Percentiles rank a stretch among this genome's conserved stretches.
phyloP scores from a whole-genome alignment of 2,888 invertebrate species.

The Tetropium fuscum region DNA sequence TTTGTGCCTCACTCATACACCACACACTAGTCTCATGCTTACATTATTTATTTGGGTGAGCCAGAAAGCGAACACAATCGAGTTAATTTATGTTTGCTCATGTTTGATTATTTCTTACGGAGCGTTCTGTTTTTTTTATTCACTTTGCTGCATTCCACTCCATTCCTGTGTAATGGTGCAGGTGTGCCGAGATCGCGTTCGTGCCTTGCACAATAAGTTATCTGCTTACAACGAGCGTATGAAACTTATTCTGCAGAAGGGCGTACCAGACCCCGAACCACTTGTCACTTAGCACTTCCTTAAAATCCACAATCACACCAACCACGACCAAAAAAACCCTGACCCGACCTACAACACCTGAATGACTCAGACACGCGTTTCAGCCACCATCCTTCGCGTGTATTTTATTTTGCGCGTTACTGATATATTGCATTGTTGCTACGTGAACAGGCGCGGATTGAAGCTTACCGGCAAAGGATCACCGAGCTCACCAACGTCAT shows the following conservation, averaged over 20 bases:
- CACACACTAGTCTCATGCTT: conserved; percentile 44
- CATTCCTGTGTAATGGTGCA: conserved; percentile 65
- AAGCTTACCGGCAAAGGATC: conserved; percentile 77
- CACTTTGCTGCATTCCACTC: conserved; percentile 66
- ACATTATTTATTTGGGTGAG: conserved; percentile 53
- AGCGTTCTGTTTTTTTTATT: conserved; percentile 62
- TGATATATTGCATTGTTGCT: conserved; percentile 58
- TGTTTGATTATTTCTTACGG: conserved; percentile 57
- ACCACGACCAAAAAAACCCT: conserved; percentile 41
- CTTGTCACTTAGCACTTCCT: conserved; percentile 71
- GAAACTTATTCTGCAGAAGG: conserved; percentile 88
- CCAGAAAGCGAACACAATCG: conserved; percentile 60
- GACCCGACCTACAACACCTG: conserved; percentile 36
- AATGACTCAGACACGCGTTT: conserved; percentile 57
- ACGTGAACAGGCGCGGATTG: conserved; percentile 65
- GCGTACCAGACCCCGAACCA: conserved; percentile 84
- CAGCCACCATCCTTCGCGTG: conserved; percentile 64
- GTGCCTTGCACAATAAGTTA: conserved; percentile 89
- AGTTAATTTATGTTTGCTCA: conserved; percentile 53
- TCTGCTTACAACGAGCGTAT: conserved; percentile 89
- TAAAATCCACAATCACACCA: conserved; percentile 47
- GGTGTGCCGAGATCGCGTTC: conserved; percentile 88
- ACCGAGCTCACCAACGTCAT: conserved; percentile 78
- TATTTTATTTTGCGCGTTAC: conserved; percentile 50
- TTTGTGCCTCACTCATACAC: conserved; percentile 35